Conservation (phyloP, 2,797 vertebrate species). For the Pteronotus mesoamericanus region DNA sequence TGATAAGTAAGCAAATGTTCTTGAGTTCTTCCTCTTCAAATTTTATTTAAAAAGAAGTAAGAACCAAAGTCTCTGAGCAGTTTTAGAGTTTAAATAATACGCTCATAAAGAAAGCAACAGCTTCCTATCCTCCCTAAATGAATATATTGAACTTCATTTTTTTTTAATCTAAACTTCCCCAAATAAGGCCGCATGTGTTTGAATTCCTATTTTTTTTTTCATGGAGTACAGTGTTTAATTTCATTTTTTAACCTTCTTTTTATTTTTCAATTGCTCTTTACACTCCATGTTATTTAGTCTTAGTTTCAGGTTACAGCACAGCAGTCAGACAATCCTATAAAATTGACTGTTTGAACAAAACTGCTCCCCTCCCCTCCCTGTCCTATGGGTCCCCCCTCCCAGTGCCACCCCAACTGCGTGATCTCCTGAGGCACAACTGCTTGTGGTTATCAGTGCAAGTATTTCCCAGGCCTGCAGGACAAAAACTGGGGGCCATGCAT, state of each 20-base stretch:
- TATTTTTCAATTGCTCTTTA: neutral
- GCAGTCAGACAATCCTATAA: neutral
- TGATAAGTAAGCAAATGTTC: neutral
- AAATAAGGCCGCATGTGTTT: neutral
- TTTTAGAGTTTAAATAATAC: neutral
- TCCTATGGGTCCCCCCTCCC: neutral
- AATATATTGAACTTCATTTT: neutral
- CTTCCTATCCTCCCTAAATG: neutral
- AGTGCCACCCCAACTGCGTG: rapidly evolving
- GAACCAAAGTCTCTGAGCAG: neutral
- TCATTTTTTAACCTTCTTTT: neutral
- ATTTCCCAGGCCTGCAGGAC: neutral
- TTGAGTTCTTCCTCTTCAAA: neutral
- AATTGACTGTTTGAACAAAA: neutral
- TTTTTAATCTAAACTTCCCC: neutral
- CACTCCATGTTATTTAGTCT: neutral
- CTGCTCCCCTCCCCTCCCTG: neutral
- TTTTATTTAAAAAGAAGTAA: neutral
- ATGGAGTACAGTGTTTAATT: neutral
- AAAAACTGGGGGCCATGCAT: neutral
- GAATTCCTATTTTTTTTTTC: neutral
- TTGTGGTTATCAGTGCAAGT: neutral
- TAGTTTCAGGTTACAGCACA: neutral
- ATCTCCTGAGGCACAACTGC: neutral
- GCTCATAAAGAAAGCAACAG: neutral